phyloP scores from a whole-genome alignment of 2,113 vertebrate genomes.

The Engraulis encrasicolus region DNA sequence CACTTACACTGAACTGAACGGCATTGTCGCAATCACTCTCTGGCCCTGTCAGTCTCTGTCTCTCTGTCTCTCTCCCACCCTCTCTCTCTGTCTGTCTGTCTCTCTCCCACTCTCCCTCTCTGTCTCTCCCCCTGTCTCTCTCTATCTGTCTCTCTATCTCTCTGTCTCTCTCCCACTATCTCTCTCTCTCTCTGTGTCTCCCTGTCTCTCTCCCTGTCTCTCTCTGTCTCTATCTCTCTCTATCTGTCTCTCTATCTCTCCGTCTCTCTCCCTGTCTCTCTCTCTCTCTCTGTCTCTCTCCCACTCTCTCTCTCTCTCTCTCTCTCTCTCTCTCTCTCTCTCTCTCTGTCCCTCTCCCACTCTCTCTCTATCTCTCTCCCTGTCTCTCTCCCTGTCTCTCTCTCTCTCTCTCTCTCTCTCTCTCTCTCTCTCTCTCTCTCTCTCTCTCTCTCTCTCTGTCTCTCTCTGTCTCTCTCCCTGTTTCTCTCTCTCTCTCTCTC shows the following conservation, averaged over 20 bases:
- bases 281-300: neutral
- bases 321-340: too few relatives aligned
- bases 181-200: too few relatives aligned
- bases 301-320: conserved; percentile 5
- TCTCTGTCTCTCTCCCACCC: neutral
- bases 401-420: neutral
- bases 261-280: neutral
- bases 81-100: neutral
- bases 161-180: too few relatives aligned
- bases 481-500: too few relatives aligned
- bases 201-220: too few relatives aligned
- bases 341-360: neutral
- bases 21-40: neutral
- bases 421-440: neutral
- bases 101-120: neutral
- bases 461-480: too few relatives aligned
- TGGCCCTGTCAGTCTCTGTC: neutral
- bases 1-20: neutral
- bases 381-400: neutral
- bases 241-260: neutral
- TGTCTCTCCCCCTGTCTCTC: too few relatives aligned
- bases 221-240: neutral
- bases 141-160: too few relatives aligned
- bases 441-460: neutral
- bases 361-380: too few relatives aligned